Evolutionary conservation across 37 sponge, comb jelly and placozoan species (phyloP).

Genomic region (Haliclona indistincta): DNA sequence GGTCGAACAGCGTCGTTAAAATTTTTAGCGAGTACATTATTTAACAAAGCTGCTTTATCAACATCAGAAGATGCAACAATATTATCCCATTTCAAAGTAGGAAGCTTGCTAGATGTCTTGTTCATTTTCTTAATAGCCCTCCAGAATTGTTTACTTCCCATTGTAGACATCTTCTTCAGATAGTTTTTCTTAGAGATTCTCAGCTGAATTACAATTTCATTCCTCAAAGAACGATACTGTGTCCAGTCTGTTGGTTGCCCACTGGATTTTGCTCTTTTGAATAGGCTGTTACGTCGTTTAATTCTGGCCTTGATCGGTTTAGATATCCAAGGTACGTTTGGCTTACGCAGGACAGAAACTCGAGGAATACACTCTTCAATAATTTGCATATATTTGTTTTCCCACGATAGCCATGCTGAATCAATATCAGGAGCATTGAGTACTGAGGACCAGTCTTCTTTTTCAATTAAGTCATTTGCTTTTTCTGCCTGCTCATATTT

Average conservation of each 20-base stretch:
- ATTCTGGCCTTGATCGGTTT: not conserved
- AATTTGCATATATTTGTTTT: not conserved
- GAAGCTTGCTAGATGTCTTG: not conserved
- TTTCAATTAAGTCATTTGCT: not conserved
- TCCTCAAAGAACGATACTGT: not conserved
- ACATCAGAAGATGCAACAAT: not conserved
- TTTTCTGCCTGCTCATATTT: not conserved
- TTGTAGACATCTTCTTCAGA: not conserved
- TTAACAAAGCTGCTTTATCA: not conserved
- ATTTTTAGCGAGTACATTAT: not conserved
- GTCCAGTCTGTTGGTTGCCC: no score
- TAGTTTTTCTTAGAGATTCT: not conserved
- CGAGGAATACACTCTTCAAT: not conserved
- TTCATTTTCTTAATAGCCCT: not conserved
- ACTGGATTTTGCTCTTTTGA: not conserved
- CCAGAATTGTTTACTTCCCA: not conserved
- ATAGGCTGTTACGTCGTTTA: not conserved
- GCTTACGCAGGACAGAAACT: not conserved
- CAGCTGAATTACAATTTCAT: not conserved
- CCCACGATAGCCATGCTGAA: not conserved
- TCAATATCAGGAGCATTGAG: not conserved
- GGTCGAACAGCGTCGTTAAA: not conserved
- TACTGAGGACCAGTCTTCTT: not conserved
- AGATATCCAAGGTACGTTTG: not conserved
- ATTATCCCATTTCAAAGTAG: not conserved